phyloP scores from a whole-genome alignment of 2,888 invertebrate genomes.

The Serripes groenlandicus region DNA sequence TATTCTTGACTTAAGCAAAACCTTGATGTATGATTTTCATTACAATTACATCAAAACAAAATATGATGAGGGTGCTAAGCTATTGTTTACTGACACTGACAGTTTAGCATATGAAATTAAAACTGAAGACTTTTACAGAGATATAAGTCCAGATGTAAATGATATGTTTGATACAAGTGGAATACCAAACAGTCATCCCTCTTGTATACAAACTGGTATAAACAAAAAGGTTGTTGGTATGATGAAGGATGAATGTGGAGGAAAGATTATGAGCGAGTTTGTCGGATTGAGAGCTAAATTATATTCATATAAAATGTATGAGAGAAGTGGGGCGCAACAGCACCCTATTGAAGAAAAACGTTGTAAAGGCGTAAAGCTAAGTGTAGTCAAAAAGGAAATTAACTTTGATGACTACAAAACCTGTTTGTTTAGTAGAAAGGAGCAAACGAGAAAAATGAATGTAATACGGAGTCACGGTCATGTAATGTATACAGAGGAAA shows the following conservation, averaged over 20 bases:
- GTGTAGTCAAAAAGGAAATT: neutral
- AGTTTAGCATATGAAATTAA: neutral
- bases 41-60: neutral
- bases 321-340: too few species aligned
- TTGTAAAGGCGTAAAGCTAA: neutral
- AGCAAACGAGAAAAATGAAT: neutral
- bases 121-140: conserved; percentile 3
- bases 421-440: neutral
- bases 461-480: neutral
- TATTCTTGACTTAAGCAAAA: neutral
- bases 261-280: neutral
- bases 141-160: neutral
- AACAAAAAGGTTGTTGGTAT: neutral
- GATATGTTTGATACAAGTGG: neutral
- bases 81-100: neutral
- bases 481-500: neutral
- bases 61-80: neutral
- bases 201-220: neutral
- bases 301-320: neutral
- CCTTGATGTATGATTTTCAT: conserved; percentile 4
- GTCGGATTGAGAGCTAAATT: neutral
- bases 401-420: neutral
- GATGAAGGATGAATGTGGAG: neutral
- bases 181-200: neutral
- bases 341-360: neutral